Percentiles rank a stretch among this genome's conserved stretches.
phyloP scores from a whole-genome alignment of 2,888 invertebrate species.

The Leptarthrus brevirostris region DNA sequence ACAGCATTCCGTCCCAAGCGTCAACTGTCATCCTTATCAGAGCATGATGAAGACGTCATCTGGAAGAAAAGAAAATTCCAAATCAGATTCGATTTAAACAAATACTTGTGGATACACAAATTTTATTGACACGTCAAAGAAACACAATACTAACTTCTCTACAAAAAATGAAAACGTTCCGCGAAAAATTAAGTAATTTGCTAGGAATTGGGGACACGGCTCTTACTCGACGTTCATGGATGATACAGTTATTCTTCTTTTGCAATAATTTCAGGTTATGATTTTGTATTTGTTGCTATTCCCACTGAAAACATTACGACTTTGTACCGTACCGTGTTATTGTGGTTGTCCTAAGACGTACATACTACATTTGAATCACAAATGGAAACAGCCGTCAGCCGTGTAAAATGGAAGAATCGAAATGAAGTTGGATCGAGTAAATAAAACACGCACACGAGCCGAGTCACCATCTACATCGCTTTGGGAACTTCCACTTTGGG shows the following conservation, averaged over 20 bases:
- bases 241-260: slow-evolving; percentile 45
- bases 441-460: slow-evolving; percentile 41
- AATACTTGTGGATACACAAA: not conserved
- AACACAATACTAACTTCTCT: slow-evolving; percentile 16
- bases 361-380: not conserved
- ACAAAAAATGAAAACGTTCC: not conserved
- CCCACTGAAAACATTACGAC: not conserved
- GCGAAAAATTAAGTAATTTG: slow-evolving; percentile 37
- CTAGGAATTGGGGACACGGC: slow-evolving; percentile 40
- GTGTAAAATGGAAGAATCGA: slow-evolving; percentile 26
- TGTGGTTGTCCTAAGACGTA: too few relatives aligned
- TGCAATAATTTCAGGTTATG: slow-evolving; percentile 43
- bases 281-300: slow-evolving; percentile 6
- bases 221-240: slow-evolving; percentile 14
- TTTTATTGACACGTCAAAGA: not conserved
- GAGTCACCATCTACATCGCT: not conserved
- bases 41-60: slow-evolving; percentile 41
- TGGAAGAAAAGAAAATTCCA: slow-evolving; percentile 35
- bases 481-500: slow-evolving; percentile 5
- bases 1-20: slow-evolving; percentile 35
- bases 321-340: not conserved
- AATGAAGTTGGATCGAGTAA: too few relatives aligned
- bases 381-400: not conserved
- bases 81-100: not conserved
- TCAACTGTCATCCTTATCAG: slow-evolving; percentile 47